phyloP scores from a whole-genome alignment of 1,140 invertebrate genomes.

The Drosophila jambulina region DNA sequence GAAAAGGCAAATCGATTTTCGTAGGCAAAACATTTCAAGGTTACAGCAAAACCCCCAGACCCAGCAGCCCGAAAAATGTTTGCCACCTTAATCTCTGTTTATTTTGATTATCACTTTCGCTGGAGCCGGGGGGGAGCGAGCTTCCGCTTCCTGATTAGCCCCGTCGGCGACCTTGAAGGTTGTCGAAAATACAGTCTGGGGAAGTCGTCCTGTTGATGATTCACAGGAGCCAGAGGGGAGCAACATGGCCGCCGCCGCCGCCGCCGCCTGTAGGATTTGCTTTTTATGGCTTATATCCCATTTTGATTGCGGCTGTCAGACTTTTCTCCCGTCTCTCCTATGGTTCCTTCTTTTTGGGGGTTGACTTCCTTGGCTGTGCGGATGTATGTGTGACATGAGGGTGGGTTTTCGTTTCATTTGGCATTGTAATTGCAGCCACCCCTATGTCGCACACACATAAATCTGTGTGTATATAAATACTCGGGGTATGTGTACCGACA shows the following conservation, averaged over 20 bases:
- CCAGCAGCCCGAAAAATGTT: constrained; percentile 11
- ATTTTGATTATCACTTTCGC: constrained; percentile 81
- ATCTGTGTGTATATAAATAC: constrained; percentile 10
- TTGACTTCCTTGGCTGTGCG: constrained; percentile 59
- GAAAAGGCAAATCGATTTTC: constrained; percentile 60
- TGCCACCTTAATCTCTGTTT: constrained; percentile 71
- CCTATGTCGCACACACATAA: constrained; percentile 37
- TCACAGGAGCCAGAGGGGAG: constrained; percentile 36
- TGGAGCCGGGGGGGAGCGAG: neutral
- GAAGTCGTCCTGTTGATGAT: constrained; percentile 45
- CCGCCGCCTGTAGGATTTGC: constrained; percentile 53
- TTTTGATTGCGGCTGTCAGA: constrained; percentile 68
- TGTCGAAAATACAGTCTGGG: constrained; percentile 32
- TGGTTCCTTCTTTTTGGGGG: constrained; percentile 57
- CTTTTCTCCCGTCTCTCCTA: constrained; percentile 27
- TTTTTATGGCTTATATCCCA: constrained; percentile 63
- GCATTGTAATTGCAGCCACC: constrained; percentile 68
- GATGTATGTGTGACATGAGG: constrained; percentile 26
- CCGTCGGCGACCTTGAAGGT: constrained; percentile 65
- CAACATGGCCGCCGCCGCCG: constrained; percentile 31
- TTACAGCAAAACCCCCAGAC: constrained; percentile 26
- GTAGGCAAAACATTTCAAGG: constrained; percentile 66
- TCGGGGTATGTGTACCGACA: constrained; percentile 13
- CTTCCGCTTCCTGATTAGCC: constrained; percentile 57
- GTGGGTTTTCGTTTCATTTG: constrained; percentile 61